Evolutionary conservation across 2,888 invertebrate genomes (phyloP).

Genomic region (Noctua janthe): DNA sequence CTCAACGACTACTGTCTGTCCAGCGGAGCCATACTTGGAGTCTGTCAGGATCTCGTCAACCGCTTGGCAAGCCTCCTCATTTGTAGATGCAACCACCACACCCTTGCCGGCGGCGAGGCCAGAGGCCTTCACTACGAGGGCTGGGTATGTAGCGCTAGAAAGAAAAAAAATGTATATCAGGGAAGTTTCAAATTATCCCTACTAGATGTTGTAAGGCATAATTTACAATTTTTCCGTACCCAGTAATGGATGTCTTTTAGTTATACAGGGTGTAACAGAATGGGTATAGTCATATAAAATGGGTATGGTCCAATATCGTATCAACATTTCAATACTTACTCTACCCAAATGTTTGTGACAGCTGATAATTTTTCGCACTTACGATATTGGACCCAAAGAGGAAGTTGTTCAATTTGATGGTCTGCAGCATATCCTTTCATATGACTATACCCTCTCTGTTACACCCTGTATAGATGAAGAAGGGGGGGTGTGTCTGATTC

Average conservation of each 20-base stretch:
- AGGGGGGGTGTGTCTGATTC: not conserved
- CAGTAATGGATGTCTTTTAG: not conserved
- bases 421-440: too few species aligned
- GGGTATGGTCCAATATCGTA: too few species aligned
- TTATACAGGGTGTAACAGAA: not conserved
- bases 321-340: too few species aligned
- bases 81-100: constrained; percentile 95
- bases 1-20: constrained; percentile 96
- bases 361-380: too few species aligned
- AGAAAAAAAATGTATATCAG: not conserved
- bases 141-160: constrained; percentile 93
- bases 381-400: too few species aligned
- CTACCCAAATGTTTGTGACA: too few species aligned
- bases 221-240: not conserved
- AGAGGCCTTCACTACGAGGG: constrained; percentile 98
- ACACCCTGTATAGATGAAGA: not conserved
- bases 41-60: constrained; percentile 95
- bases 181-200: not conserved
- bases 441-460: too few species aligned
- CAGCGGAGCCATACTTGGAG: constrained; percentile 95
- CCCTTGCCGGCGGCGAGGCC: constrained; percentile 99
- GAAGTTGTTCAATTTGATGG: too few species aligned
- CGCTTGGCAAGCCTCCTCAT: constrained; percentile 95
- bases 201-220: not conserved
- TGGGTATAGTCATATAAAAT: too few species aligned